Evolutionary conservation across 2,797 vertebrate genomes (phyloP).

Genomic region (Muscicapa comitata): DNA sequence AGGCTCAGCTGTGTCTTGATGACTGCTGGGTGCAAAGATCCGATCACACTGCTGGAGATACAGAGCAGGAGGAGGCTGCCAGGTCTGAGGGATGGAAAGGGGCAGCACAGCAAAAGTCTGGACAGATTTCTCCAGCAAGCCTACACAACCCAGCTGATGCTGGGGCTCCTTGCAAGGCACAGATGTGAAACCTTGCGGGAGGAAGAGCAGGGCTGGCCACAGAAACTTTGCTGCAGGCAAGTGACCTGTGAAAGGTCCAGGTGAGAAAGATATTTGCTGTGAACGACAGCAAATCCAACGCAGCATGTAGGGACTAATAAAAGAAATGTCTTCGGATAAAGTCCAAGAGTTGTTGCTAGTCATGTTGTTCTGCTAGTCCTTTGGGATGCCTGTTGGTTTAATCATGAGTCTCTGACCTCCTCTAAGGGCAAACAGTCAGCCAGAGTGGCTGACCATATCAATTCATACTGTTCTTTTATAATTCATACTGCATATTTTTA

Average conservation of each 20-base stretch:
- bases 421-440: neutral
- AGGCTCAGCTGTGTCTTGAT: neutral
- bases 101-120: neutral
- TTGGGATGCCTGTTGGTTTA: neutral
- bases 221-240: neutral
- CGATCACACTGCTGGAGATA: fast-evolving
- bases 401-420: neutral
- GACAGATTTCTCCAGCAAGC: neutral
- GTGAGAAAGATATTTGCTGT: neutral
- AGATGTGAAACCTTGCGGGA: neutral
- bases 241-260: neutral
- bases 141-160: fast-evolving
- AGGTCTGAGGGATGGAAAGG: neutral
- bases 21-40: neutral
- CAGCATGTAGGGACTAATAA: neutral
- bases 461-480: neutral
- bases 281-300: neutral
- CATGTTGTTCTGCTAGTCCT: neutral
- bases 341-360: neutral
- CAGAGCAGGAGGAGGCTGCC: neutral
- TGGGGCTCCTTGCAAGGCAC: neutral
- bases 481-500: neutral
- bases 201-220: neutral
- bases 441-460: neutral
- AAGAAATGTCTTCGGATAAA: neutral